Evolutionary conservation across 2,797 vertebrate genomes (phyloP).

Genomic region (Ceryle rudis): DNA sequence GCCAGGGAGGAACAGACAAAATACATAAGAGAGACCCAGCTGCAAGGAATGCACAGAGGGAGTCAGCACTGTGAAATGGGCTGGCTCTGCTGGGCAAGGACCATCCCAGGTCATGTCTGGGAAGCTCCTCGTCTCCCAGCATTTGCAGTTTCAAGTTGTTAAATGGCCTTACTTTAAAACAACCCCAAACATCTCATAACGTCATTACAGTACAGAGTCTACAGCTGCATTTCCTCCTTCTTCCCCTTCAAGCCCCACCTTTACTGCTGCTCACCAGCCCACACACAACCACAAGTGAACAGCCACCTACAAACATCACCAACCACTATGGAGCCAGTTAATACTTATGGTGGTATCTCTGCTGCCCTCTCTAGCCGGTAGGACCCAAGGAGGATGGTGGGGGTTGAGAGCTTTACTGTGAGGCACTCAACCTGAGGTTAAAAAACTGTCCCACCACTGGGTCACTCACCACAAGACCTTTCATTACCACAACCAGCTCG

Average conservation of each 20-base stretch:
- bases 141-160: background rate
- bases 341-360: background rate
- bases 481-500: background rate
- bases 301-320: background rate
- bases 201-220: background rate
- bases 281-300: accelerated
- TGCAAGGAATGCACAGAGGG: background rate
- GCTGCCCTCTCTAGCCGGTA: background rate
- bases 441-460: background rate
- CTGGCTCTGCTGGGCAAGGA: background rate
- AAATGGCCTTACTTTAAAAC: background rate
- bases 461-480: background rate
- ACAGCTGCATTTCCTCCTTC: background rate
- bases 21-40: background rate
- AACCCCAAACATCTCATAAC: background rate
- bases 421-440: background rate
- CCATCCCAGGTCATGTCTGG: background rate
- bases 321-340: background rate
- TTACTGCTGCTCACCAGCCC: accelerated
- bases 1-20: background rate
- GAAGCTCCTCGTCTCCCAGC: background rate
- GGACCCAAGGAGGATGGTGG: background rate
- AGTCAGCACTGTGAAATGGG: accelerated
- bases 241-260: background rate
- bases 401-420: accelerated